Evolutionary conservation across 2,888 invertebrate genomes (phyloP).

Genomic region (Operophtera brumata): DNA sequence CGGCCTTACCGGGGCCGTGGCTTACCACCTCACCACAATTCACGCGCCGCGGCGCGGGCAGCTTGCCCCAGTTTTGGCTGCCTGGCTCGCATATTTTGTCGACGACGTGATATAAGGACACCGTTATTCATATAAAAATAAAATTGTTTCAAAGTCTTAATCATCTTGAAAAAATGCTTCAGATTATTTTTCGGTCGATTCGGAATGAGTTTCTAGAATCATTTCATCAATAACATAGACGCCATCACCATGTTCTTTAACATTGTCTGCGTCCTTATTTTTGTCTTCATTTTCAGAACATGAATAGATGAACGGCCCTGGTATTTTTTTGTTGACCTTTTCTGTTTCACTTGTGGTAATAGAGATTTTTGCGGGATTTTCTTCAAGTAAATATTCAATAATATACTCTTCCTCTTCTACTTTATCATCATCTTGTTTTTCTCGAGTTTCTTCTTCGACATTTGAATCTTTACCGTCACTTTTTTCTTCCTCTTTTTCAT

Average conservation of each 20-base stretch:
- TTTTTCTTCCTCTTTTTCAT: background rate
- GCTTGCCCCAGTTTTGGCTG: no score
- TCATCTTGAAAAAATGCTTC: background rate
- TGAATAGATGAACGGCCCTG: background rate
- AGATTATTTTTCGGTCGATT: background rate
- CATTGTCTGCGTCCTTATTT: background rate
- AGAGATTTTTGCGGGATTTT: background rate
- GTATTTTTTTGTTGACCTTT: background rate
- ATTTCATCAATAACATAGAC: background rate
- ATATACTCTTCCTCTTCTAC: background rate
- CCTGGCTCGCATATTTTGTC: background rate
- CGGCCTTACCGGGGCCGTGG: no score
- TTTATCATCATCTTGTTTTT: background rate
- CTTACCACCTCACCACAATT: no score
- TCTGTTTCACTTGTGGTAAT: background rate
- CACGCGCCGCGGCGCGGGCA: no score
- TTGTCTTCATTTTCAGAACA: background rate
- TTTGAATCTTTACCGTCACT: no score
- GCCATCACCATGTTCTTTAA: background rate
- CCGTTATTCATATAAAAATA: background rate
- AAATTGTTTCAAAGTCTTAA: background rate
- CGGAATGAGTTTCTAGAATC: background rate
- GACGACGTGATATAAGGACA: no score
- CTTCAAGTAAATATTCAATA: conserved; percentile 1
- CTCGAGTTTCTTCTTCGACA: background rate